These are phyloP conservation scores for Bujurquina vittata DNA, from an alignment of 2,113 vertebrate genomes.

Conservation along the genomic window DNA sequence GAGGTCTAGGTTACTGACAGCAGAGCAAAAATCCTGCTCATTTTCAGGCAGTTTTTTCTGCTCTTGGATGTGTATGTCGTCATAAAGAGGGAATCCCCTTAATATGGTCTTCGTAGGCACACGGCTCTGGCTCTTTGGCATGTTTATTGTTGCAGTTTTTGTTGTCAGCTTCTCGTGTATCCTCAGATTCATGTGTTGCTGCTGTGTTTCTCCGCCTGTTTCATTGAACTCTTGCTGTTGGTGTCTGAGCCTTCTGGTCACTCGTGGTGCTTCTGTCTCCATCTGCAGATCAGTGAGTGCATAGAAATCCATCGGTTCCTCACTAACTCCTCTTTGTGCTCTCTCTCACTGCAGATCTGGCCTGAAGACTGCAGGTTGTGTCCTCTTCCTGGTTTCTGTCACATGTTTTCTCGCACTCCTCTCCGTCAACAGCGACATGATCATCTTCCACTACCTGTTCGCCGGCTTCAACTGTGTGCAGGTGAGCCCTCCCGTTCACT, in stretches of 20 bases:
- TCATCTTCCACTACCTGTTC: constrained; percentile 95
- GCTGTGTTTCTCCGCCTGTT: neutral
- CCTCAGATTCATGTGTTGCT: neutral
- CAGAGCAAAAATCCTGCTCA: neutral
- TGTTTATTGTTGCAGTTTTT: neutral
- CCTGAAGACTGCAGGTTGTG: constrained; percentile 83
- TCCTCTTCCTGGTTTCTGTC: constrained; percentile 87
- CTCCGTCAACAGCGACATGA: constrained; percentile 91
- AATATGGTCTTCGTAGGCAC: neutral
- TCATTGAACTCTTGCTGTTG: neutral
- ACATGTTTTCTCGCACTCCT: constrained; percentile 90
- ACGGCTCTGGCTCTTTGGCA: neutral
- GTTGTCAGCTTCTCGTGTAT: neutral
- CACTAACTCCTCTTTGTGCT: neutral
- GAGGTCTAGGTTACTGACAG: too few relatives aligned
- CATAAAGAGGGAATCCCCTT: neutral
- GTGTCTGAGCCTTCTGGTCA: neutral
- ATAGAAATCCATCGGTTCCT: neutral
- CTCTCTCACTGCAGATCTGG: constrained; percentile 79
- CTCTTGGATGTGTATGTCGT: neutral
- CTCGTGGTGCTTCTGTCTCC: neutral
- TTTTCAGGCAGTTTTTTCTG: neutral
- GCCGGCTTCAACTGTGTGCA: constrained; percentile 90
- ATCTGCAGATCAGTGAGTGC: neutral
- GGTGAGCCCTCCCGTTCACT: constrained; percentile 71